Evolutionary conservation across 2,113 vertebrate genomes (phyloP), one percentile per base, ranked within the genome.

Genomic region (Typhlomys cinereus): DNA sequence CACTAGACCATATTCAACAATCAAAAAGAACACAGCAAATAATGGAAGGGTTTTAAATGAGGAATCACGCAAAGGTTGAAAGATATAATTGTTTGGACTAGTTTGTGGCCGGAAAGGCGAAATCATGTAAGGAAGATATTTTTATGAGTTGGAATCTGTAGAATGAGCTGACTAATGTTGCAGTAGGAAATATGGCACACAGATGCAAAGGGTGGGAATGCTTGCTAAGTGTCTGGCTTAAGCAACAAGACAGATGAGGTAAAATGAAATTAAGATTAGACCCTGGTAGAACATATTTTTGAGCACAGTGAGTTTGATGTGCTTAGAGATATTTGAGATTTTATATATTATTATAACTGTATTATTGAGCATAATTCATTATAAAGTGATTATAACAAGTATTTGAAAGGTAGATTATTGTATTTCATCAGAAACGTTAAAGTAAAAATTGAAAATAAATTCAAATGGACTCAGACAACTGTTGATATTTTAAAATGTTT

Each of bases 241-340:
- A 90, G 27, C 29, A 84, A 67, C 5, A 64, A 64, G n/a, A 34
- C 7, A 92, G 29, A 71, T 1, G 48, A 66, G 25, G 13, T 52
- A 48, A 27, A 67, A 83, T 29, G 34, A 12, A 85, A 62, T 88
- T 73, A 85, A 85, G 50, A 83, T n/a, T n/a, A n/a, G 86, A 54
- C 1, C 36, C 9, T 41, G 34, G 9, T 29, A 29, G 64, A 85
- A 92, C 46, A 74, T 27, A 36, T 82, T 82, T 87, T 71, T 57
- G n/a, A 93, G 36, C 44, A 93, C 52, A 79, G 9, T 52, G 34
- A 15, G 7, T 75, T 90, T 92, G 61, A 90, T 70, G 7, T 87
- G 17, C 57, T 79, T 90, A 67, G 8, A 27, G 31, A 62, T 25
- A 41, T 36, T 36, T 62, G 64, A 87, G 27, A 15, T 79, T 94